Conservation (phyloP, 2,797 vertebrate genomes). For the Lutjanus campechanus region DNA sequence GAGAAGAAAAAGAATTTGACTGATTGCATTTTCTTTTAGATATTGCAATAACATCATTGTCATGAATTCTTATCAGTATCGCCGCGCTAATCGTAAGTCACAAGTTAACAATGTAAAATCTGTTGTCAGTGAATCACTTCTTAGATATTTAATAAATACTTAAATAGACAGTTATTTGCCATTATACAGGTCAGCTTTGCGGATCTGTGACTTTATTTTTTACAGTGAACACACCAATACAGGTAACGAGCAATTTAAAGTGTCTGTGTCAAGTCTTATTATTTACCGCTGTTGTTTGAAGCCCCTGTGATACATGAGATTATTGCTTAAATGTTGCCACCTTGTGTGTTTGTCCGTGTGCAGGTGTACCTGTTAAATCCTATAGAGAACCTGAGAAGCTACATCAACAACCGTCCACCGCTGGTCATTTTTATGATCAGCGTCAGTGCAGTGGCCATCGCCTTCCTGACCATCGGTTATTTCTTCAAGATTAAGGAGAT, state of each 20-base stretch:
- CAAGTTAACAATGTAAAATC: no score
- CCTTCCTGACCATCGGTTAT: conserved; percentile 97
- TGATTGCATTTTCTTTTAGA: no score
- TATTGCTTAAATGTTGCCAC: neutral
- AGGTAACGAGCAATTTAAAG: neutral
- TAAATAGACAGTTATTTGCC: neutral
- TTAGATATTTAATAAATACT: neutral
- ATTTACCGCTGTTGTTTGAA: neutral
- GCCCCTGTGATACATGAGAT: neutral
- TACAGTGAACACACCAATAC: neutral
- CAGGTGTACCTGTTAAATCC: conserved; percentile 93
- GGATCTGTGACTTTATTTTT: neutral
- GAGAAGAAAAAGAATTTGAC: no score
- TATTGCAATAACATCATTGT: no score
- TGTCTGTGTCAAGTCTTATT: neutral
- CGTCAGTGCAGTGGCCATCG: conserved; percentile 97
- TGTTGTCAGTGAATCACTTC: neutral
- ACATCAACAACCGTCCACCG: conserved; percentile 95
- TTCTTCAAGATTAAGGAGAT: conserved; percentile 99
- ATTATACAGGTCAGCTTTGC: neutral
- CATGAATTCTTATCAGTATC: no score
- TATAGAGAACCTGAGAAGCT: conserved; percentile 96
- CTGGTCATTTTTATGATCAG: conserved; percentile 99
- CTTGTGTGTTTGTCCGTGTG: conserved; percentile 32
- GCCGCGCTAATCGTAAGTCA: no score